These are phyloP conservation scores for Otolemur garnettii DNA, from an alignment of 2,113 vertebrate species.

Conservation along the genomic window DNA sequence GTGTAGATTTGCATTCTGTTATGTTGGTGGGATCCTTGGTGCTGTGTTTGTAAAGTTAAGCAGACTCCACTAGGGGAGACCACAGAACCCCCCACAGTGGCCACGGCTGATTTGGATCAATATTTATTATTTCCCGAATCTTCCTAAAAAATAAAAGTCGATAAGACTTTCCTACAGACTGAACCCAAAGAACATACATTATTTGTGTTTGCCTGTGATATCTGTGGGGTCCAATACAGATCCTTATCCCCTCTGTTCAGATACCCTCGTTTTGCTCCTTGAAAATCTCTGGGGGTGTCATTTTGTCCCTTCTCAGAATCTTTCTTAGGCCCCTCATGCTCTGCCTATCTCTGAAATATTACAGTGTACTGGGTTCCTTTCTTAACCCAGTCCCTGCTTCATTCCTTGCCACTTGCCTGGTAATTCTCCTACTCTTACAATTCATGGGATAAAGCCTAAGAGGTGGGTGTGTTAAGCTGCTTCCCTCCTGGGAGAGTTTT, in stretches of 20 bases:
- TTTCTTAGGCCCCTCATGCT: neutral
- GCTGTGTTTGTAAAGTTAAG: neutral
- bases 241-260: neutral
- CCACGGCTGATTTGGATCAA: neutral
- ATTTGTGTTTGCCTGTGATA: neutral
- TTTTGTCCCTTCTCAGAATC: neutral
- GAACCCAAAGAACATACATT: neutral
- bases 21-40: neutral
- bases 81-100: neutral
- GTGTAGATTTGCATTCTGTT: neutral
- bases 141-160: neutral
- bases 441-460: neutral
- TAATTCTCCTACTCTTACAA: neutral
- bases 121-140: neutral
- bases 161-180: neutral
- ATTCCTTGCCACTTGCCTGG: neutral
- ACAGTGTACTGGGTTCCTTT: neutral
- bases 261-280: neutral
- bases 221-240: neutral
- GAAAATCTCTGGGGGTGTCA: neutral
- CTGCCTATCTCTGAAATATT: neutral
- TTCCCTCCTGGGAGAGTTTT: rapidly evolving
- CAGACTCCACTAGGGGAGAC: neutral
- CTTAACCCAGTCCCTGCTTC: neutral
- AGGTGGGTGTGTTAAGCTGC: neutral